phyloP scores from a whole-genome alignment of 2,113 vertebrate species.

The Ondatra zibethicus region DNA sequence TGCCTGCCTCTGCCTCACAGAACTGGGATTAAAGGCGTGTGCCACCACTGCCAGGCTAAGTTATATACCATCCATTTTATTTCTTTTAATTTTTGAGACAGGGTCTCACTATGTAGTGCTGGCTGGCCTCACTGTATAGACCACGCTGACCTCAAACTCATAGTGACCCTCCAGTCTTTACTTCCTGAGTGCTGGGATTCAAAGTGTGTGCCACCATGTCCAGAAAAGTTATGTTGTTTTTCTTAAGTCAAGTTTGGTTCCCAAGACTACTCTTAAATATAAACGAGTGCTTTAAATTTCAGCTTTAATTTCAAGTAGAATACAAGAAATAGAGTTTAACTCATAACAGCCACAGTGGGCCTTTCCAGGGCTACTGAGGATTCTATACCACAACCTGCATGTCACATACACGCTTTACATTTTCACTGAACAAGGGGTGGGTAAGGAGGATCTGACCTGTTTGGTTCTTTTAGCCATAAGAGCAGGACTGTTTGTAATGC shows the following conservation, averaged over 20 bases:
- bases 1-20: not conserved
- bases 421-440: conserved; percentile 59
- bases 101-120: not conserved
- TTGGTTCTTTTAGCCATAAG: conserved; percentile 98
- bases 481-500: conserved; percentile 94
- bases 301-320: not conserved
- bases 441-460: conserved; percentile 89
- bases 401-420: conserved; percentile 63
- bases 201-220: not conserved
- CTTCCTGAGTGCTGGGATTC: not conserved
- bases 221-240: not conserved
- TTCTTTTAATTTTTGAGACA: not conserved
- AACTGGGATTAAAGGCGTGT: not conserved
- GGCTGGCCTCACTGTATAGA: not conserved
- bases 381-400: conserved; percentile 14
- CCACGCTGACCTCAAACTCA: not conserved
- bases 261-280: conserved; percentile 6
- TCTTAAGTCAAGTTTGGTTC: conserved; percentile 29
- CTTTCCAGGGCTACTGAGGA: not conserved
- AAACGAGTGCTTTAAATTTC: not conserved
- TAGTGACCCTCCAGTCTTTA: not conserved
- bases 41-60: not conserved
- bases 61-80: not conserved
- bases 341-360: conserved; percentile 22
- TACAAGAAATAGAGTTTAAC: conserved; percentile 28